phyloP scores from a whole-genome alignment of 2,888 invertebrate species.

The Xylota segnis region DNA sequence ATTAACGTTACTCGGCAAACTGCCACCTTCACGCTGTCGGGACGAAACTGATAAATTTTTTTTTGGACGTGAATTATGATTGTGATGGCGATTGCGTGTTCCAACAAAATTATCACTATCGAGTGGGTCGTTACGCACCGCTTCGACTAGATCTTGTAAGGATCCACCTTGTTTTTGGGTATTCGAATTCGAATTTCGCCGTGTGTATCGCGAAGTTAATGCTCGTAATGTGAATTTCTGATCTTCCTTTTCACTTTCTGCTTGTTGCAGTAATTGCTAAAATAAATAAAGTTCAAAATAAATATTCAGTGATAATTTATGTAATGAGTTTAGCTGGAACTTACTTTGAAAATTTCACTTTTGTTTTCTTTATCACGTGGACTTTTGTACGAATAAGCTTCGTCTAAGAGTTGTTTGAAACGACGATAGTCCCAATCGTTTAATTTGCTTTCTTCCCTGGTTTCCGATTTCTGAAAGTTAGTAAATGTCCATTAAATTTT shows the following conservation, averaged over 20 bases:
- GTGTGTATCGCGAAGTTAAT: conserved; percentile 82
- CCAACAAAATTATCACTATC: conserved; percentile 82
- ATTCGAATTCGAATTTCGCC: conserved; percentile 79
- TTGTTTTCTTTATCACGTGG: conserved; percentile 94
- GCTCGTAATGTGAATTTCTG: conserved; percentile 80
- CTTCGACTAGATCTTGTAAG: conserved; percentile 87
- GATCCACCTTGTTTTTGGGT: conserved; percentile 86
- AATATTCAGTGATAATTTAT: neutral
- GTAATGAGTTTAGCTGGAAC: conserved; percentile 57
- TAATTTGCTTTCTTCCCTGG: conserved; percentile 83
- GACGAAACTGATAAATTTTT: conserved; percentile 84
- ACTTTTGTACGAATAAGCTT: conserved; percentile 93
- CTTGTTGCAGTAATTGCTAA: conserved; percentile 91
- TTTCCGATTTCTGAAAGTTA: conserved; percentile 79
- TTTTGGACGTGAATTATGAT: conserved; percentile 83
- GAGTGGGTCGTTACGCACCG: conserved; percentile 82
- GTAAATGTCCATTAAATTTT: neutral
- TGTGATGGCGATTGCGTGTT: conserved; percentile 80
- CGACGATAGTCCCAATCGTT: conserved; percentile 90
- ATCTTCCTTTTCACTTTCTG: conserved; percentile 89
- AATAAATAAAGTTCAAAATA: conserved; percentile 68
- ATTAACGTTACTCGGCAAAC: conserved; percentile 87
- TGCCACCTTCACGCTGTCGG: conserved; percentile 88
- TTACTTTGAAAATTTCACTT: conserved; percentile 92
- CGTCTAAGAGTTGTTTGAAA: conserved; percentile 91